phyloP scores from a whole-genome alignment of 2,113 vertebrate genomes.

The Muscicapa adusta region DNA sequence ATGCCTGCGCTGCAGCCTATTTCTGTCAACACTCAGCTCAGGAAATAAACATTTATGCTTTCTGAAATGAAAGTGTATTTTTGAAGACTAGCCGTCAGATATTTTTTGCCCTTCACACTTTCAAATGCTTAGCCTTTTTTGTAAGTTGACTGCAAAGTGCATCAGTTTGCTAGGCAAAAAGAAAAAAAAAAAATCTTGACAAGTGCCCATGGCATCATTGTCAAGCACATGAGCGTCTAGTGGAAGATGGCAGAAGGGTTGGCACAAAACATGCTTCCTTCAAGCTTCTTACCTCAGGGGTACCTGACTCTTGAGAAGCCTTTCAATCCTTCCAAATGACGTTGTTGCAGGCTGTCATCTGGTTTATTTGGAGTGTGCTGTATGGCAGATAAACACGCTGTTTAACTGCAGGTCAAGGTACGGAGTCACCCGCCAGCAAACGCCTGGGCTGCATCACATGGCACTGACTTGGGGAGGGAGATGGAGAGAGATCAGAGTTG shows the following conservation, averaged over 20 bases:
- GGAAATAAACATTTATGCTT: slow-evolving; percentile 82
- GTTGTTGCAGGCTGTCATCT: slow-evolving; percentile 56
- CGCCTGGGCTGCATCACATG: slow-evolving; percentile 47
- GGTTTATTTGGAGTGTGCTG: slow-evolving; percentile 54
- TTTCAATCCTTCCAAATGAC: slow-evolving; percentile 62
- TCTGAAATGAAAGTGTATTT: slow-evolving; percentile 83
- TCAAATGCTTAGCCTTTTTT: slow-evolving; percentile 82
- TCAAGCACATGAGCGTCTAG: slow-evolving; percentile 56
- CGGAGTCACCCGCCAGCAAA: slow-evolving; percentile 38
- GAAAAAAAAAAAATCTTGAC: slow-evolving; percentile 57
- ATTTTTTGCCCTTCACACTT: slow-evolving; percentile 86
- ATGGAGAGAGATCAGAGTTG: slow-evolving; percentile 54
- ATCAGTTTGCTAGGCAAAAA: slow-evolving; percentile 69
- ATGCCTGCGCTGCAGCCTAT: slow-evolving; percentile 79
- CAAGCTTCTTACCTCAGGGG: slow-evolving; percentile 69
- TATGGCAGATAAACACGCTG: slow-evolving; percentile 57
- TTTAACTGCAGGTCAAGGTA: slow-evolving; percentile 67
- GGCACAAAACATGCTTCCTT: slow-evolving; percentile 71
- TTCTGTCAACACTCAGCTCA: slow-evolving; percentile 79
- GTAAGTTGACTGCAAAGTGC: slow-evolving; percentile 79
- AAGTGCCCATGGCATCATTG: slow-evolving; percentile 70
- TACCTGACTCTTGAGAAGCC: slow-evolving; percentile 69
- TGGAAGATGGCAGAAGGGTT: slow-evolving; percentile 60
- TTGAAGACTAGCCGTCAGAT: slow-evolving; percentile 83
- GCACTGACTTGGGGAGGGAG: slow-evolving; percentile 40